phyloP scores from a whole-genome alignment of 2,113 vertebrate genomes.

The Triplophysa dalaica region DNA sequence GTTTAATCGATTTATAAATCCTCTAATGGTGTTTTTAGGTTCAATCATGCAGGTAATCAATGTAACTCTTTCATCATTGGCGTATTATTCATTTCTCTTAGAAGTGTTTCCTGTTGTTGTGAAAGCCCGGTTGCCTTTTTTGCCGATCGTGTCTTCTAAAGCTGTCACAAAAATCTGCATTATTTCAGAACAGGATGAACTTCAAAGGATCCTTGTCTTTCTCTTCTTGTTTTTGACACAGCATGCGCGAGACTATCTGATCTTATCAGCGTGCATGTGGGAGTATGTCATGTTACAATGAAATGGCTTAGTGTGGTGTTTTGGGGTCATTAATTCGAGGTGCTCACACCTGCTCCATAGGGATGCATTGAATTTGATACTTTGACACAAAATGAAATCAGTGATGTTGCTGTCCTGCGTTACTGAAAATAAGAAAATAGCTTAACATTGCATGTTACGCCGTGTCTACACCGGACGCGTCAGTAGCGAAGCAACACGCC shows the following conservation, averaged over 20 bases:
- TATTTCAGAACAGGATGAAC: slow-evolving; percentile 26
- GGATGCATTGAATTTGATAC: slow-evolving; percentile 14
- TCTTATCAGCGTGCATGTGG: slow-evolving; percentile 23
- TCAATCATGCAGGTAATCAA: background rate
- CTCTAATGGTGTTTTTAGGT: slow-evolving; percentile 1
- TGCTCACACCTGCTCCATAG: slow-evolving; percentile 33
- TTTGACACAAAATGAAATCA: background rate
- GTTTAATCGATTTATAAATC: slow-evolving; percentile 17
- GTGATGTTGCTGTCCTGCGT: background rate
- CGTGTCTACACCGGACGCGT: too few species aligned
- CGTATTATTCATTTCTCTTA: slow-evolving; percentile 18
- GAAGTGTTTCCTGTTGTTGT: slow-evolving; percentile 8
- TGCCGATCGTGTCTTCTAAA: slow-evolving; percentile 23
- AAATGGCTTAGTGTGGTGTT: slow-evolving; percentile 30
- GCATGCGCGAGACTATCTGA: slow-evolving; percentile 17
- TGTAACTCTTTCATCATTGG: slow-evolving; percentile 33
- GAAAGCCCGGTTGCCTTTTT: slow-evolving; percentile 13
- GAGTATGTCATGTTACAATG: background rate
- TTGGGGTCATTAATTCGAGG: slow-evolving; percentile 4
- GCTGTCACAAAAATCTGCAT: slow-evolving; percentile 11
- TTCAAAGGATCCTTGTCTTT: slow-evolving; percentile 13
- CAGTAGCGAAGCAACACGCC: too few species aligned
- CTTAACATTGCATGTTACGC: too few species aligned
- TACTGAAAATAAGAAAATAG: background rate
- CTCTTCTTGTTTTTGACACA: slow-evolving; percentile 17